A percentile compares a stretch with the other conserved stretches of the same genome.
phyloP scores from a whole-genome alignment of 1,140 invertebrate species.

The Sogatella furcifera region DNA sequence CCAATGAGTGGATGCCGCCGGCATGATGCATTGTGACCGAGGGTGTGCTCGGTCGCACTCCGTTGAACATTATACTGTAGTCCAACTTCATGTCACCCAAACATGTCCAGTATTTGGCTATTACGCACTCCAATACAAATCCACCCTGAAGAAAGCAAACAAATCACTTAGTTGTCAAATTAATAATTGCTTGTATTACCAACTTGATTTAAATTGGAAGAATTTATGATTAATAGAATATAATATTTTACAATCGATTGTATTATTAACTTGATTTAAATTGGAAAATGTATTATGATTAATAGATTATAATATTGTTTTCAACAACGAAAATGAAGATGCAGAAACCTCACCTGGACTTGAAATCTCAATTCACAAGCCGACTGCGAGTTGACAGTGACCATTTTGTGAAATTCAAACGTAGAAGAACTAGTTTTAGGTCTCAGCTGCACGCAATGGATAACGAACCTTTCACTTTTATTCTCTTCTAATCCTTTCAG shows the following conservation, averaged over 20 bases:
- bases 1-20: constrained; percentile 63
- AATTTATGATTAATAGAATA: too few relatives aligned
- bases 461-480: constrained; percentile 59
- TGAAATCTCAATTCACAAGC: constrained; percentile 54
- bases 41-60: constrained; percentile 58
- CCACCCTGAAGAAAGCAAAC: constrained; percentile 43
- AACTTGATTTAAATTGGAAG: too few relatives aligned
- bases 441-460: constrained; percentile 74
- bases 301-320: background rate
- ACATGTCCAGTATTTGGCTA: constrained; percentile 93
- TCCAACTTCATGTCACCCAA: constrained; percentile 61
- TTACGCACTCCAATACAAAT: constrained; percentile 70
- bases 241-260: too few relatives aligned
- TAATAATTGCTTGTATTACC: too few relatives aligned
- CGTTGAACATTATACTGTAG: constrained; percentile 71
- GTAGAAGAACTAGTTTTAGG: constrained; percentile 65
- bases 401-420: constrained; percentile 72
- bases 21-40: constrained; percentile 53
- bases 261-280: too few relatives aligned
- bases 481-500: constrained; percentile 45
- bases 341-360: constrained; percentile 59
- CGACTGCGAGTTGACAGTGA: constrained; percentile 52
- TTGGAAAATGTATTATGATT: too few relatives aligned
- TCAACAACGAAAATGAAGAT: background rate
- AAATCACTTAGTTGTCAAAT: too few relatives aligned